A percentile compares a stretch with the other conserved stretches of the same genome.
Evolutionary conservation across 2,113 vertebrate species (phyloP).

Genomic region (Eptesicus fuscus): DNA sequence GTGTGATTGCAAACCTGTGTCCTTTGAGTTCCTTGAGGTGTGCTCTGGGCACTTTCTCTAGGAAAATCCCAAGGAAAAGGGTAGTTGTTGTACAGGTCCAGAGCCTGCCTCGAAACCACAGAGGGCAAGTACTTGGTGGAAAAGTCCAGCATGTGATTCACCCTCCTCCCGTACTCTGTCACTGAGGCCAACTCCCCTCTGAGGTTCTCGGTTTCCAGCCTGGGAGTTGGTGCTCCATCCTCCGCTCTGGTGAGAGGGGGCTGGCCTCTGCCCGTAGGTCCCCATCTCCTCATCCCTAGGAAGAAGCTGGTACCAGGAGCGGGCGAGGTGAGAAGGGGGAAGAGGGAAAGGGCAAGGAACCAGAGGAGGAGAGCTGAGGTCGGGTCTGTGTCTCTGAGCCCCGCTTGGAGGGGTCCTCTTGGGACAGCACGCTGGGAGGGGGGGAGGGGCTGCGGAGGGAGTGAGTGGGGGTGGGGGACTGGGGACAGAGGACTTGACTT

Average conservation of each 20-base stretch:
- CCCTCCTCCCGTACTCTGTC: slow-evolving; percentile 45
- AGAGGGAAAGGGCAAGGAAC: background rate
- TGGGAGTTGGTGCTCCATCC: background rate
- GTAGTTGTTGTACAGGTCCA: background rate
- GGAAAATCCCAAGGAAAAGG: slow-evolving; percentile 68
- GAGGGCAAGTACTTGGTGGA: slow-evolving; percentile 69
- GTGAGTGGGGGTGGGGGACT: background rate
- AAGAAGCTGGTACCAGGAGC: background rate
- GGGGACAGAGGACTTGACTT: background rate
- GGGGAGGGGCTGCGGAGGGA: background rate
- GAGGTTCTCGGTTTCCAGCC: background rate
- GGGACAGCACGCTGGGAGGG: background rate
- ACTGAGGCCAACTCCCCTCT: slow-evolving; percentile 30
- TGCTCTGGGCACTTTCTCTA: slow-evolving; percentile 25
- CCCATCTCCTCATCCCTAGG: background rate
- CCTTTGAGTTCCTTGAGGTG: background rate
- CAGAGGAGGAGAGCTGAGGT: background rate
- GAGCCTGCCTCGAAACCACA: slow-evolving; percentile 39
- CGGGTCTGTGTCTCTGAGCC: background rate
- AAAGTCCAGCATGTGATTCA: slow-evolving; percentile 74
- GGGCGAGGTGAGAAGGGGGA: background rate
- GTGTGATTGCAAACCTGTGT: background rate
- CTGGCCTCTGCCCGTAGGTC: background rate
- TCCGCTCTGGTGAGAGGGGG: slow-evolving; percentile 1
- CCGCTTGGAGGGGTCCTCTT: background rate